These are phyloP conservation scores for Mimumesa dahlbomi DNA, from an alignment of 2,888 invertebrate genomes.

Conservation along the genomic window DNA sequence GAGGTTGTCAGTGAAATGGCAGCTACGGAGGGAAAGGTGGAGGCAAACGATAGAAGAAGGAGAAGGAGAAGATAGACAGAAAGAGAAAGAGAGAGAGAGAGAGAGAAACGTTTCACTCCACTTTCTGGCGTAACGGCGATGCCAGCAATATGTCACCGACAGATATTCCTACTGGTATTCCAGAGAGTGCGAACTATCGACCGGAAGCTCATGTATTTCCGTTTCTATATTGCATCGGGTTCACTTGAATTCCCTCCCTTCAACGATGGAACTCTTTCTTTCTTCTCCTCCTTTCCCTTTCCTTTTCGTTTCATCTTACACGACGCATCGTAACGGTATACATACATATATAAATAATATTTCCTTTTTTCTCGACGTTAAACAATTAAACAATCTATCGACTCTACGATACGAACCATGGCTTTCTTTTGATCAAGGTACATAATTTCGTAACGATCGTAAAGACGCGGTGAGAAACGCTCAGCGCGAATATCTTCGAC, in stretches of 20 bases:
- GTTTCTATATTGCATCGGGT: constrained; percentile 61
- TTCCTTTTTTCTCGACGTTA: neutral
- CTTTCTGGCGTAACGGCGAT: constrained; percentile 70
- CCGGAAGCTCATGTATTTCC: constrained; percentile 72
- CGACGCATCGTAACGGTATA: neutral
- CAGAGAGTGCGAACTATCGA: constrained; percentile 64
- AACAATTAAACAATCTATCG: no score
- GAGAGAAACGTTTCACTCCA: constrained; percentile 56
- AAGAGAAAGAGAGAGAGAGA: constrained; percentile 17
- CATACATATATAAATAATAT: no score
- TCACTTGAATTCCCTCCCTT: constrained; percentile 41
- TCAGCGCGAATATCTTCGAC: constrained; percentile 1
- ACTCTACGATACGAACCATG: no score
- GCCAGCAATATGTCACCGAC: constrained; percentile 77
- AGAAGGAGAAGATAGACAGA: constrained; percentile 4
- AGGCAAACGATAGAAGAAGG: neutral
- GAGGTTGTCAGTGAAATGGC: constrained; percentile 75
- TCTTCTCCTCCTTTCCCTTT: constrained; percentile 20
- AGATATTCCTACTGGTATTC: constrained; percentile 71
- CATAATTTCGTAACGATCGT: no score
- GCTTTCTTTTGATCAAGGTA: no score
- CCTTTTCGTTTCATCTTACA: neutral
- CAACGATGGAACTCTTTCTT: no score
- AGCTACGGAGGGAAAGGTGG: constrained; percentile 44
- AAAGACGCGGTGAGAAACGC: no score